These are phyloP conservation scores for Syrista parreyssii DNA, from an alignment of 2,888 invertebrate species.

Conservation along the genomic window DNA sequence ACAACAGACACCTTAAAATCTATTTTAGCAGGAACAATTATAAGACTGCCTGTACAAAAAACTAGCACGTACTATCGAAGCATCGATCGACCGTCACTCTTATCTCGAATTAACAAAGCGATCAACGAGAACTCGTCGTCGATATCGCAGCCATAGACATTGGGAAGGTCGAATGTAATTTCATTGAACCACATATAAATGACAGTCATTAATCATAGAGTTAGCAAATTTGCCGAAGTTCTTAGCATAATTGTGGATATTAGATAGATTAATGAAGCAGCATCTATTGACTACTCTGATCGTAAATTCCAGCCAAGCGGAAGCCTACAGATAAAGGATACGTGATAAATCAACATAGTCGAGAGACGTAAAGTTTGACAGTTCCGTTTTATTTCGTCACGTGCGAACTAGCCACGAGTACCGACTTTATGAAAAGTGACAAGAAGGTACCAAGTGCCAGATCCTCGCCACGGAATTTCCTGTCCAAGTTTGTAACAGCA, in stretches of 20 bases:
- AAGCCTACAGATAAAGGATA: neutral
- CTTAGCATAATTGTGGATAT: neutral
- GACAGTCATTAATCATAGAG: neutral
- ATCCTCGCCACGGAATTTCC: neutral
- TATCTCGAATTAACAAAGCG: neutral
- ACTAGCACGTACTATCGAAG: neutral
- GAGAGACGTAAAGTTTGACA: neutral
- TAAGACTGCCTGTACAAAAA: neutral
- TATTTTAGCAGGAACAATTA: neutral
- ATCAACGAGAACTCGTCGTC: neutral
- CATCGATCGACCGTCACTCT: neutral
- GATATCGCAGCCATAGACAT: neutral
- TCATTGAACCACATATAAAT: neutral
- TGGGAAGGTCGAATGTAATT: neutral
- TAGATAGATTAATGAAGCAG: neutral
- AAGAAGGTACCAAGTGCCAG: neutral
- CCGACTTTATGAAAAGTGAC: neutral
- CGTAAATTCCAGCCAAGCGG: neutral
- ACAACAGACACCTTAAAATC: neutral
- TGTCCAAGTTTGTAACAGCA: neutral
- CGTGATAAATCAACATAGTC: neutral
- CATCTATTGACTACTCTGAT: neutral
- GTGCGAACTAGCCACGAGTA: no score
- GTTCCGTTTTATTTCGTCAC: no score
- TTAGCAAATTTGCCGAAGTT: neutral